Evolutionary conservation across 2,888 invertebrate species (phyloP).

Genomic region (Sepiola atlantica): DNA sequence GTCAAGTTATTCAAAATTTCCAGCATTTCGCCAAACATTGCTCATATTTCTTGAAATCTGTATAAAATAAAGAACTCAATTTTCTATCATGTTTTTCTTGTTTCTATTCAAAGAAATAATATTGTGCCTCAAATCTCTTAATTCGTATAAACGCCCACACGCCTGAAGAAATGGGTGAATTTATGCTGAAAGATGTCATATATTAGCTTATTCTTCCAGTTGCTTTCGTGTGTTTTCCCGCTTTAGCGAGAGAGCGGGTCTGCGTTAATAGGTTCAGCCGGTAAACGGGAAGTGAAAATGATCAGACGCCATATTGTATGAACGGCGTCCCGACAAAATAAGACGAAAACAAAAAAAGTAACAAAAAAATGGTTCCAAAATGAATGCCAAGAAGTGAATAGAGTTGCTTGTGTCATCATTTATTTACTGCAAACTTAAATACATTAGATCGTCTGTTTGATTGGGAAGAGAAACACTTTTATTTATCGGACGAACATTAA

Average conservation of each 20-base stretch:
- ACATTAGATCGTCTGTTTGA: slow-evolving; percentile 12
- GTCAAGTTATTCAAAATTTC: neutral
- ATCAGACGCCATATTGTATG: neutral
- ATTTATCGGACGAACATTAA: neutral
- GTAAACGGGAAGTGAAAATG: neutral
- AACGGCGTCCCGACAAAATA: neutral
- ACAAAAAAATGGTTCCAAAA: neutral
- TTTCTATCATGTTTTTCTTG: neutral
- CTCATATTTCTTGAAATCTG: neutral
- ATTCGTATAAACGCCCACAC: neutral
- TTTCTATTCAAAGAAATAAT: neutral
- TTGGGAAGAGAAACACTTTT: neutral
- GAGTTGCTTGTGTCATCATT: slow-evolving; percentile 23
- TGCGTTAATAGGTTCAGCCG: neutral
- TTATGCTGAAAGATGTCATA: neutral
- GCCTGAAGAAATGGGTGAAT: neutral
- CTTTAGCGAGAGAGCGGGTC: neutral
- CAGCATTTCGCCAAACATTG: neutral
- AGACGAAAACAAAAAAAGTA: neutral
- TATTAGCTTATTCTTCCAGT: neutral
- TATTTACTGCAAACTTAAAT: neutral
- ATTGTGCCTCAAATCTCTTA: neutral
- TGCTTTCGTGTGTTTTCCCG: neutral
- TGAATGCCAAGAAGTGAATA: neutral
- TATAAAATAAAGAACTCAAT: neutral